These are phyloP conservation scores for Chelon auratus DNA, from an alignment of 2,797 vertebrate genomes.

Conservation along the genomic window DNA sequence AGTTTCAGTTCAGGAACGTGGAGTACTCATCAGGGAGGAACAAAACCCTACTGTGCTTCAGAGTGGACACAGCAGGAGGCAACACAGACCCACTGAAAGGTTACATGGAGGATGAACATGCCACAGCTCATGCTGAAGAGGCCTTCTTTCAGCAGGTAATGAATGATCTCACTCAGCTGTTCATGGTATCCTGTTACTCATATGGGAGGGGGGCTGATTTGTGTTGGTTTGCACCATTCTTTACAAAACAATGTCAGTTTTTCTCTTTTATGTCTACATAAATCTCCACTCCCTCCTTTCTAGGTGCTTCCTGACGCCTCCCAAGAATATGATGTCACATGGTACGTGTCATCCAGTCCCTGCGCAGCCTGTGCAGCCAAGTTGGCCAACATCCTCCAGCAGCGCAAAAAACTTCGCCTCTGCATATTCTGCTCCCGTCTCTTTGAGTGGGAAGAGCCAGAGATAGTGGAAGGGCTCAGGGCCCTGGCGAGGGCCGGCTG, in stretches of 20 bases:
- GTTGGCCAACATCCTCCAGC: constrained; percentile 84
- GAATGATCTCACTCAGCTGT: constrained; percentile 1
- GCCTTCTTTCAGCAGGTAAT: constrained; percentile 91
- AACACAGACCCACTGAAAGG: constrained; percentile 84
- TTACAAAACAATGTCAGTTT: neutral
- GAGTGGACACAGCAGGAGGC: constrained; percentile 89
- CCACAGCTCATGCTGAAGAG: constrained; percentile 90
- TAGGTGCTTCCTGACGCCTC: constrained; percentile 86
- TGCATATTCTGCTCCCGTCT: constrained; percentile 91
- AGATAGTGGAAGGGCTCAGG: constrained; percentile 88
- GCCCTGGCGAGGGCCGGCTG: constrained; percentile 89
- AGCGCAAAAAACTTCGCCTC: constrained; percentile 88
- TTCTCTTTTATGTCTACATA: neutral
- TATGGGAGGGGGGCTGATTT: neutral
- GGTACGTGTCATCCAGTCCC: constrained; percentile 96
- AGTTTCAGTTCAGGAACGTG: constrained; percentile 99
- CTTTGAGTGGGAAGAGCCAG: constrained; percentile 94
- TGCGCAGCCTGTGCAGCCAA: constrained; percentile 88
- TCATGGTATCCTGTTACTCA: neutral
- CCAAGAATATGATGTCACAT: constrained; percentile 88
- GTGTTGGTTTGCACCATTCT: neutral
- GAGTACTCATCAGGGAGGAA: constrained; percentile 98
- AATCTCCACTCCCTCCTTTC: neutral
- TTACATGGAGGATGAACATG: constrained; percentile 96
- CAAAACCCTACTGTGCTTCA: constrained; percentile 97